Conservation (phyloP, 2,797 vertebrate species). For the Alca torda region DNA sequence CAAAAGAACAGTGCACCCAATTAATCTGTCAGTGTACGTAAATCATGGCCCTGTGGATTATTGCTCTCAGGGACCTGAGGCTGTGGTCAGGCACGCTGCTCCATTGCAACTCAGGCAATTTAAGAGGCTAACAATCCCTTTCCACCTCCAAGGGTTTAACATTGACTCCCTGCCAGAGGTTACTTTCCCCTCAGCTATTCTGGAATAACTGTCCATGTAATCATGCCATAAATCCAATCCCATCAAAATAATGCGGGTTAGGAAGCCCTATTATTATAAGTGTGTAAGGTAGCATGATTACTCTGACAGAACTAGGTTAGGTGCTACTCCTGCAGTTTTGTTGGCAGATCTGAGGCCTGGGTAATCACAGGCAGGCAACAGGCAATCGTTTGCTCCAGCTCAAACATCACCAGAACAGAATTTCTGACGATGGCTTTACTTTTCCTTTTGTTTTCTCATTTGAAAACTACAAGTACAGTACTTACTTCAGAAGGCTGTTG, state of each 20-base stretch:
- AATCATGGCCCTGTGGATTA: neutral
- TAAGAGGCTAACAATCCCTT: neutral
- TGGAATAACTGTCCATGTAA: conserved; percentile 4
- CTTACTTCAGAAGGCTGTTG: neutral
- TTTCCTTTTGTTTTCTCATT: neutral
- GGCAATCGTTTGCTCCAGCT: rapidly evolving
- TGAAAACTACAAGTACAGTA: neutral
- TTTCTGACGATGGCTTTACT: neutral
- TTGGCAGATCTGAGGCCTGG: neutral
- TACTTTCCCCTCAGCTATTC: neutral
- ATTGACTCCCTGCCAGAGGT: neutral
- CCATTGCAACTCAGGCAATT: neutral
- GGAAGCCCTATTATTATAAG: neutral
- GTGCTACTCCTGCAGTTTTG: neutral
- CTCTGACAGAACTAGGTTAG: neutral
- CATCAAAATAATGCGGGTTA: neutral
- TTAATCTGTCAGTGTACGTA: neutral
- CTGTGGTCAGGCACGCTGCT: neutral
- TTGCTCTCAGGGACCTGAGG: neutral
- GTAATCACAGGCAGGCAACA: neutral
- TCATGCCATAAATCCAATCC: neutral
- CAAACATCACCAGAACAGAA: neutral
- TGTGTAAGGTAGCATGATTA: neutral
- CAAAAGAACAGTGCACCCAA: neutral
- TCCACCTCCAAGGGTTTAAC: neutral